phyloP scores from a whole-genome alignment of 2,113 vertebrate species.

The Podilymbus podiceps region DNA sequence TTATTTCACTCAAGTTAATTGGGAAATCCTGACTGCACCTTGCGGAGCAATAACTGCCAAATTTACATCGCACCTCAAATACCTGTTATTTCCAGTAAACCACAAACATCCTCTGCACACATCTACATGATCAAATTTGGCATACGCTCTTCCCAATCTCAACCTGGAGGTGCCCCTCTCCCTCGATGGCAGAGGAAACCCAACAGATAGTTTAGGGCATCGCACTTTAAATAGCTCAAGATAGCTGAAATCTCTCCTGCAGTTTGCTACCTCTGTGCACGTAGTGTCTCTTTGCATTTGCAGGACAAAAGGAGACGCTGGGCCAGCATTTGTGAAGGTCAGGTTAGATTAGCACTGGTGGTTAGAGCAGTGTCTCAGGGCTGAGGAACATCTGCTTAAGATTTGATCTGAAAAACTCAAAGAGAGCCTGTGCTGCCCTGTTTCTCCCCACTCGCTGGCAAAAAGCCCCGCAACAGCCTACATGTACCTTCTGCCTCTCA shows the following conservation, averaged over 20 bases:
- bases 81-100: not conserved
- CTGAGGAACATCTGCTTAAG: slow-evolving; percentile 17
- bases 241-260: not conserved
- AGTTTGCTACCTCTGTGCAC: not conserved
- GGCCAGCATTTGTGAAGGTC: not conserved
- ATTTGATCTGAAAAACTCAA: not conserved
- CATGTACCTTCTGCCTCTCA: not conserved
- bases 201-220: not conserved
- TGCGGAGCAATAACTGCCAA: not conserved
- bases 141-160: not conserved
- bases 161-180: not conserved
- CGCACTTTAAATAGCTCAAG: not conserved
- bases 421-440: not conserved
- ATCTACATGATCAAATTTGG: not conserved
- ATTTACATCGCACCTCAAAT: not conserved
- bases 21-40: not conserved
- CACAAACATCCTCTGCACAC: not conserved
- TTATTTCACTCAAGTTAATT: not conserved
- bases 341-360: not conserved
- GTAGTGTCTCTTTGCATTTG: not conserved
- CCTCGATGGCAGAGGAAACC: not conserved
- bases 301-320: not conserved
- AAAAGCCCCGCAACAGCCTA: not conserved
- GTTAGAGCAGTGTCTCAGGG: not conserved
- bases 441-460: not conserved